Percentiles rank a stretch among this genome's conserved stretches.
Conservation (phyloP, 2,113 vertebrate genomes). For the Pteruthius melanotis region DNA sequence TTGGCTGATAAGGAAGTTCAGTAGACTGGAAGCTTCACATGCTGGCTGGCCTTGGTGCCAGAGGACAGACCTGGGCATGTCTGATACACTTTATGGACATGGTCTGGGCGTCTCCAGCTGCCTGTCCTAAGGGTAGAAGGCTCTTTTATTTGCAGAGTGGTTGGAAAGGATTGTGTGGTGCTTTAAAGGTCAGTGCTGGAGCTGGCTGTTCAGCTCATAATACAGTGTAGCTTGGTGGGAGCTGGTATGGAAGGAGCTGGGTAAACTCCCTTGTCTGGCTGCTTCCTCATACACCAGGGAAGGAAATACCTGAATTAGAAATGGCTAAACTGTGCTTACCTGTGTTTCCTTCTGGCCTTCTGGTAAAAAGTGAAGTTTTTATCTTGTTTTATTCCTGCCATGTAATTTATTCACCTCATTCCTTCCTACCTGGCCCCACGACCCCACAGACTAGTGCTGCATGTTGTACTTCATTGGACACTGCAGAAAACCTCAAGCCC, state of each 20-base stretch:
- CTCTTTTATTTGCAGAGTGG: not conserved
- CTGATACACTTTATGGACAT: not conserved
- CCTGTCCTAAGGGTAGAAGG: not conserved
- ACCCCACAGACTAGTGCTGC: not conserved
- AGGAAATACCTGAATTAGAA: not conserved
- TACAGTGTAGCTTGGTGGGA: not conserved
- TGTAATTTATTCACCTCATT: not conserved
- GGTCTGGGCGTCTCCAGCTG: not conserved
- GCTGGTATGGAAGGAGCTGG: not conserved
- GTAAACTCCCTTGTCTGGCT: not conserved
- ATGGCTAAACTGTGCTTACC: not conserved
- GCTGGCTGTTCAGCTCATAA: not conserved
- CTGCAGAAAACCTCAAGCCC: not conserved
- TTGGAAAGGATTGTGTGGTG: not conserved
- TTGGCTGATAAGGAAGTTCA: not conserved
- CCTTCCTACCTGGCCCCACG: not conserved
- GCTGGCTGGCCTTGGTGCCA: not conserved
- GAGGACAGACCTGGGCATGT: not conserved
- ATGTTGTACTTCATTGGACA: not conserved
- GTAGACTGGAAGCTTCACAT: not conserved
- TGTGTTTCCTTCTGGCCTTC: not conserved
- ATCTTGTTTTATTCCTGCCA: not conserved
- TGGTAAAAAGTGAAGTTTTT: not conserved
- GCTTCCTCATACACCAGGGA: not conserved
- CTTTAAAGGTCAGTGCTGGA: not conserved